phyloP scores from a whole-genome alignment of 2,113 vertebrate genomes.

The Lichenostomus cassidix region DNA sequence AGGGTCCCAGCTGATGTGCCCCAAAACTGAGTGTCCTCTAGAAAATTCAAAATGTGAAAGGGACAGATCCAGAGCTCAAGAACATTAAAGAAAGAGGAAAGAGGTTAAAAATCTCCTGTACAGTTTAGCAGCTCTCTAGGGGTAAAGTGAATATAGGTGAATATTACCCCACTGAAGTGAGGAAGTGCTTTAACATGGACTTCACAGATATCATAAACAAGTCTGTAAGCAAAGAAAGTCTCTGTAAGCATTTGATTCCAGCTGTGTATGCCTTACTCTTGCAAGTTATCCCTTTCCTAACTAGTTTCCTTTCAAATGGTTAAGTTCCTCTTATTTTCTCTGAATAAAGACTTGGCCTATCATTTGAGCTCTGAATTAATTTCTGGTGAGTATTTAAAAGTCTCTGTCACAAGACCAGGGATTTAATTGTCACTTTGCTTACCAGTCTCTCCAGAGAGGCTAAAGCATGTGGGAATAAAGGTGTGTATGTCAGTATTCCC shows the following conservation, averaged over 20 bases:
- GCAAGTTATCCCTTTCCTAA: not conserved
- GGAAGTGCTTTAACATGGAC: not conserved
- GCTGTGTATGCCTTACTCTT: not conserved
- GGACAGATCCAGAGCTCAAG: not conserved
- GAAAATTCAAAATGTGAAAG: not conserved
- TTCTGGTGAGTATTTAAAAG: not conserved
- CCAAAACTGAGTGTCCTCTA: not conserved
- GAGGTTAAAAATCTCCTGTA: not conserved
- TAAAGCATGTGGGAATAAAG: not conserved
- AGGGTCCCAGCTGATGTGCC: not conserved
- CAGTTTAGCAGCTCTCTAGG: not conserved
- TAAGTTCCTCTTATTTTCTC: not conserved
- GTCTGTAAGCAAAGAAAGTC: not conserved
- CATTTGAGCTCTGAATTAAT: not conserved
- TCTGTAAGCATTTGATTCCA: not conserved
- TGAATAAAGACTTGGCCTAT: not conserved
- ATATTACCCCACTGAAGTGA: not conserved
- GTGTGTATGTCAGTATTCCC: not conserved
- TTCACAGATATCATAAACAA: not conserved
- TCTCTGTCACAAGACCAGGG: not conserved
- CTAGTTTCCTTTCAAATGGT: not conserved
- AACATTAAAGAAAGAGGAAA: not conserved
- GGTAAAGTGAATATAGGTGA: not conserved
- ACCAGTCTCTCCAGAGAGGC: not conserved
- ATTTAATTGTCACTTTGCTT: slow-evolving; percentile 10